Percentiles rank a stretch among this genome's conserved stretches.
Conservation (phyloP, 2,888 invertebrate species). For the Amphipyra berbera region DNA sequence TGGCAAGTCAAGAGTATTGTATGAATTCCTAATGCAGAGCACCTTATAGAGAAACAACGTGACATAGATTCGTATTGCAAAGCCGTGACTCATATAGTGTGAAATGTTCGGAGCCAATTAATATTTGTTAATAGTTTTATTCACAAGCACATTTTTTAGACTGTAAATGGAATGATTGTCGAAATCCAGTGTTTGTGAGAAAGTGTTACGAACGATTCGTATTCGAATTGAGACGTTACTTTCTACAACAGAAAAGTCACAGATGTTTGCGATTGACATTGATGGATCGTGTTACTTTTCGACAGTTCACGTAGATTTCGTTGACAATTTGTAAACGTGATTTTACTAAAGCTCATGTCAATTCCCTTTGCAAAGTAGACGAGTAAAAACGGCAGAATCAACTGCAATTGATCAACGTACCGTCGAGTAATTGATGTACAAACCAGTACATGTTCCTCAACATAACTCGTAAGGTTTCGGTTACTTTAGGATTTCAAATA, state of each 20-base stretch:
- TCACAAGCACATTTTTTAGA: constrained; percentile 7
- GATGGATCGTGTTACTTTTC: constrained; percentile 6
- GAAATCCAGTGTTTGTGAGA: background rate
- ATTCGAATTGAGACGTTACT: background rate
- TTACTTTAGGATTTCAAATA: too few species aligned
- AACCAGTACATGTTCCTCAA: too few species aligned
- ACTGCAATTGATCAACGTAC: too few species aligned
- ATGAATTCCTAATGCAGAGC: constrained; percentile 57
- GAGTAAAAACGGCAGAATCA: too few species aligned
- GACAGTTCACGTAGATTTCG: background rate
- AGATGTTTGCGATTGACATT: background rate
- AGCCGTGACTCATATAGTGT: constrained; percentile 54
- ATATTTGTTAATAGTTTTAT: constrained; percentile 49
- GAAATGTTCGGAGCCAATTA: constrained; percentile 49
- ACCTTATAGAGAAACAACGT: constrained; percentile 60
- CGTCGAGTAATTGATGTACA: too few species aligned
- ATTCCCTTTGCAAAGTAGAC: too few species aligned
- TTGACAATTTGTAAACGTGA: too few species aligned
- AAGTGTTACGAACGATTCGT: background rate
- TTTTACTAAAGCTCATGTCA: too few species aligned
- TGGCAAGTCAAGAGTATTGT: constrained; percentile 36
- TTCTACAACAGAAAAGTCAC: constrained; percentile 12
- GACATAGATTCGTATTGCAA: constrained; percentile 60
- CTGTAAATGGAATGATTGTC: constrained; percentile 2
- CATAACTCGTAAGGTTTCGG: too few species aligned